Conservation (phyloP, 1,140 invertebrate genomes). For the Uloborus diversus region DNA sequence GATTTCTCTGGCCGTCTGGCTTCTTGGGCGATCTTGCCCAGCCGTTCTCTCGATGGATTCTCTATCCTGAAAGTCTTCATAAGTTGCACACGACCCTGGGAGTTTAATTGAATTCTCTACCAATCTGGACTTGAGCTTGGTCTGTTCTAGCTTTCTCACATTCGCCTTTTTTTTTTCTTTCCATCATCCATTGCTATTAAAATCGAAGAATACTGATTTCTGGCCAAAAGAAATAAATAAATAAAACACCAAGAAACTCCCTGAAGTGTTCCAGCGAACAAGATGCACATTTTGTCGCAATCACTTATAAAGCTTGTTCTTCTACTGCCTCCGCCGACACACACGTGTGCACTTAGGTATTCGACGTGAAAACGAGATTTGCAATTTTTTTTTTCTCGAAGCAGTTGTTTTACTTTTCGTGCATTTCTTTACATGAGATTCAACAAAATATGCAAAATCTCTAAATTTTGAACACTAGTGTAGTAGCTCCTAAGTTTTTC, state of each 20-base stretch:
- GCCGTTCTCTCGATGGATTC: background rate
- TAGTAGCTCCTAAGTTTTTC: no score
- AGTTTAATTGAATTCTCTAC: constrained; percentile 8
- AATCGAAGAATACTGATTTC: background rate
- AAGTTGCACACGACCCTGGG: constrained; percentile 1
- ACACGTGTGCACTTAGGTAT: background rate
- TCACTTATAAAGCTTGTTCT: background rate
- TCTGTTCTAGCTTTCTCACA: background rate
- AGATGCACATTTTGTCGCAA: background rate
- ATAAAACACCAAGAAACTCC: background rate
- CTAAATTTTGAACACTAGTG: constrained; percentile 1
- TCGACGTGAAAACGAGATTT: background rate
- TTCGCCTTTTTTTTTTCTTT: background rate
- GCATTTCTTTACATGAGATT: background rate
- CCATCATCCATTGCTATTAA: background rate
- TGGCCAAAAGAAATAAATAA: no score
- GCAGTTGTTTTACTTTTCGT: constrained; percentile 10
- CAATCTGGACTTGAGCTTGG: constrained; percentile 15
- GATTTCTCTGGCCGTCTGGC: background rate
- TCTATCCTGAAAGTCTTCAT: background rate
- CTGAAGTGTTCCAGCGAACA: background rate
- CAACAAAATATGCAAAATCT: background rate
- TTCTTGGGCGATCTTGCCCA: constrained; percentile 7
- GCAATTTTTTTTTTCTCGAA: background rate
- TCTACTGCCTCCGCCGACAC: background rate